Percentiles rank a stretch among this genome's conserved stretches.
phyloP scores from a whole-genome alignment of 92 coral and sea anemone genomes.

The Phenganax stokvisi region DNA sequence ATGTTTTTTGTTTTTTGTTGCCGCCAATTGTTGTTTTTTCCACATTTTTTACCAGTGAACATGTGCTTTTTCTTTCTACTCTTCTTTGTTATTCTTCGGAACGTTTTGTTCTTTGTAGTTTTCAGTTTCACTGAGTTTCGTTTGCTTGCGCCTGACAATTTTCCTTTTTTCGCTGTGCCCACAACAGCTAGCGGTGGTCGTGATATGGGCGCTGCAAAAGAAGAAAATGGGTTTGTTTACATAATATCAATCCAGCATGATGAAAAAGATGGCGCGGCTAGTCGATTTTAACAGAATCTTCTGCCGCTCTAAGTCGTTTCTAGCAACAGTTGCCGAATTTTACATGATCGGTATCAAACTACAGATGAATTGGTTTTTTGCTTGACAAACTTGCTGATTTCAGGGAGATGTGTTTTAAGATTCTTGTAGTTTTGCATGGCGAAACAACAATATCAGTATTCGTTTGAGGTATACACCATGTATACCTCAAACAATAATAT shows the following conservation, averaged over 20 bases:
- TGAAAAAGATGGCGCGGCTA: not conserved
- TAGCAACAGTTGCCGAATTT: too few relatives aligned
- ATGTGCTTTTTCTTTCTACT: not conserved
- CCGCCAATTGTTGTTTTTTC: not conserved
- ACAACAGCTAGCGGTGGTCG: constrained; percentile 36
- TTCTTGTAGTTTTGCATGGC: too few relatives aligned
- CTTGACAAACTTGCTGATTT: too few relatives aligned
- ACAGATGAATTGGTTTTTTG: too few relatives aligned
- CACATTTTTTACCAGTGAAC: not conserved
- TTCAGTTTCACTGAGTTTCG: not conserved
- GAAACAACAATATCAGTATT: too few relatives aligned
- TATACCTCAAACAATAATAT: too few relatives aligned
- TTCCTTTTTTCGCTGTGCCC: constrained; percentile 15
- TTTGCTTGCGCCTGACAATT: constrained; percentile 8
- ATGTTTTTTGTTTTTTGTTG: not conserved
- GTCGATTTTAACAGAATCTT: too few relatives aligned
- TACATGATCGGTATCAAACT: too few relatives aligned
- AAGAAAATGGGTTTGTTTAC: not conserved
- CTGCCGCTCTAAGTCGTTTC: too few relatives aligned
- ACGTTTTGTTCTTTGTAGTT: not conserved
- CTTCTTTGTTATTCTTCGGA: not conserved
- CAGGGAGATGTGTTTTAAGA: too few relatives aligned
- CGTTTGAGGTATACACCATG: too few relatives aligned
- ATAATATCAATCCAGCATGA: not conserved
- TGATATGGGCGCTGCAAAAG: constrained; percentile 2